Conservation (phyloP, 1,140 invertebrate genomes). For the Musca domestica region DNA sequence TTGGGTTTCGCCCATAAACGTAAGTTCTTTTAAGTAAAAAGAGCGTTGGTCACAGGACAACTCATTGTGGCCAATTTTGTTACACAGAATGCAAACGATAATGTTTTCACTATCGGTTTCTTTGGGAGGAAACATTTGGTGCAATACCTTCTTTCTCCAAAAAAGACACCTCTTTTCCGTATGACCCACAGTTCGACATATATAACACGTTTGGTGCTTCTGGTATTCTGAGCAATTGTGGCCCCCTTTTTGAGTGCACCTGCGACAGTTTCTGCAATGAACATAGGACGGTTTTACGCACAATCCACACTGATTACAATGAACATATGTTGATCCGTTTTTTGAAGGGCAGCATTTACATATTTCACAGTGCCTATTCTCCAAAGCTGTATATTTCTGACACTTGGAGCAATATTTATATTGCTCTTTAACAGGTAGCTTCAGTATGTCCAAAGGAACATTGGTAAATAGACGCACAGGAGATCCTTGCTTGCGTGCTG, state of each 20-base stretch:
- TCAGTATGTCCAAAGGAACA: conserved; percentile 60
- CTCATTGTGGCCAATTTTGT: conserved; percentile 25
- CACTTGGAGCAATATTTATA: conserved; percentile 76
- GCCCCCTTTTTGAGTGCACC: conserved; percentile 57
- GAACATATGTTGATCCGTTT: conserved; percentile 74
- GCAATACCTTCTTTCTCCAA: background rate
- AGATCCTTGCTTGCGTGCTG: conserved; percentile 62
- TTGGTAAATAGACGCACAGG: conserved; percentile 86
- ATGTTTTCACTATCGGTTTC: background rate
- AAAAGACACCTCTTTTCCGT: conserved; percentile 36
- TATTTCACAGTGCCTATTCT: conserved; percentile 73
- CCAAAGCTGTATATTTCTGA: conserved; percentile 65
- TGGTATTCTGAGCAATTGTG: conserved; percentile 45
- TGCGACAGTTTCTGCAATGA: conserved; percentile 72
- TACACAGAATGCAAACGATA: conserved; percentile 26
- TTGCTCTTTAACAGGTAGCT: conserved; percentile 61
- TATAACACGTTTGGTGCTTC: conserved; percentile 39
- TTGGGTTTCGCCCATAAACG: conserved; percentile 23
- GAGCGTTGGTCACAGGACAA: conserved; percentile 8
- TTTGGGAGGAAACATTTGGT: background rate
- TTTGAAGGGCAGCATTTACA: conserved; percentile 77
- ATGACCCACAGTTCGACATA: conserved; percentile 39
- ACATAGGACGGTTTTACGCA: conserved; percentile 82
- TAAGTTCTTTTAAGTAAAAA: conserved; percentile 21
- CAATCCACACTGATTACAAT: conserved; percentile 71